Evolutionary conservation across 2,113 vertebrate genomes (phyloP).

Genomic region (Eidolon helvum): DNA sequence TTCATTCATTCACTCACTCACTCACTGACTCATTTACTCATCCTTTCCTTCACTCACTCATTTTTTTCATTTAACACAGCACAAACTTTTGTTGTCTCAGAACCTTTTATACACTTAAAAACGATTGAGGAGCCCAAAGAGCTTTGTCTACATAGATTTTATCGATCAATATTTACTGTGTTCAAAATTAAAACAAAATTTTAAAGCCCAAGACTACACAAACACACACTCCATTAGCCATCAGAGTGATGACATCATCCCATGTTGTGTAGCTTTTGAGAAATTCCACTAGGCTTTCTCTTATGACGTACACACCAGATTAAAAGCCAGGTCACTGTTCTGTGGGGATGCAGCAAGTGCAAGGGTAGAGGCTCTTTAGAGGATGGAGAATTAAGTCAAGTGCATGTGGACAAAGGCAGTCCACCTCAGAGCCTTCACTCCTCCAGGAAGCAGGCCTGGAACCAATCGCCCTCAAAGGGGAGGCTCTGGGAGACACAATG

Average conservation of each 20-base stretch:
- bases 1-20: too few relatives aligned
- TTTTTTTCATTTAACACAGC: background rate
- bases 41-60: background rate
- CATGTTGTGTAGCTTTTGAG: background rate
- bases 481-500: background rate
- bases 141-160: background rate
- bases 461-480: background rate
- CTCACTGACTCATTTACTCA: background rate
- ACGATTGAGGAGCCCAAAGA: background rate
- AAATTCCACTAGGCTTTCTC: background rate
- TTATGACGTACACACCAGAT: background rate
- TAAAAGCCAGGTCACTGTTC: background rate
- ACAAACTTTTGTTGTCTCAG: background rate
- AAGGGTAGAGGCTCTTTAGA: background rate
- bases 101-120: background rate
- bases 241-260: background rate
- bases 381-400: background rate
- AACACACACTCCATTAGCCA: too few relatives aligned
- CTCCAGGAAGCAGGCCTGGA: background rate
- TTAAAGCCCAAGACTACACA: background rate
- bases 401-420: rapidly evolving
- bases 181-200: background rate
- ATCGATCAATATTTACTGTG: rapidly evolving
- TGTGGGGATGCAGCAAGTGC: background rate
- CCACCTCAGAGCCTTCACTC: background rate